Percentiles rank a stretch among this genome's conserved stretches.
Evolutionary conservation across 37 sponge, comb jelly and placozoan species (phyloP).

Genomic region (Geodia barretti): DNA sequence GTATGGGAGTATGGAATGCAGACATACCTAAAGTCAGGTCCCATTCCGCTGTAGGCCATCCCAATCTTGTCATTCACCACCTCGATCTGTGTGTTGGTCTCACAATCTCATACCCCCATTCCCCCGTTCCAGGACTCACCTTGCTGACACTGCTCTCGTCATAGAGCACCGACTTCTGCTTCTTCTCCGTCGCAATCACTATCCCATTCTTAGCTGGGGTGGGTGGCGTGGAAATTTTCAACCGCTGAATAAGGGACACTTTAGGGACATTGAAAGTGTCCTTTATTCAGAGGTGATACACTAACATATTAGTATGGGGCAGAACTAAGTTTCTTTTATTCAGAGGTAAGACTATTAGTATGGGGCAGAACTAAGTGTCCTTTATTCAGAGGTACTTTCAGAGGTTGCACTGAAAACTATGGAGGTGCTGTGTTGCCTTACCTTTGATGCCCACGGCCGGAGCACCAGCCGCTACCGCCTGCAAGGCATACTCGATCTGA

Average conservation of each 20-base stretch:
- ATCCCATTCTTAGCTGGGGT: slow-evolving; percentile 97
- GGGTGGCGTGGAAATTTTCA: too few relatives aligned
- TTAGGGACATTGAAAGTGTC: background rate
- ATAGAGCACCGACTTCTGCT: slow-evolving; percentile 88
- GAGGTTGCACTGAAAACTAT: background rate
- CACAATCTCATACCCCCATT: background rate
- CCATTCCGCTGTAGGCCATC: slow-evolving; percentile 99
- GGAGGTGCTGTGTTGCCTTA: background rate
- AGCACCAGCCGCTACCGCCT: slow-evolving; percentile 92
- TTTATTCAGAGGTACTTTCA: background rate
- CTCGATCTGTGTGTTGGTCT: too few relatives aligned
- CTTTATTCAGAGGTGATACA: background rate
- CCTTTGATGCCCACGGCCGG: slow-evolving; percentile 98
- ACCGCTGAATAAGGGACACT: slow-evolving; percentile 8
- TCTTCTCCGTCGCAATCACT: slow-evolving; percentile 98
- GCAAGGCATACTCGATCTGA: slow-evolving; percentile 97
- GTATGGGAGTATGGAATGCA: background rate
- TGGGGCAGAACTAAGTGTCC: background rate
- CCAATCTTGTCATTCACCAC: slow-evolving; percentile 83
- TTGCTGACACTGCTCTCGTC: slow-evolving; percentile 89
- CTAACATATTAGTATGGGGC: too few relatives aligned
- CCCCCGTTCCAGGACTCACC: slow-evolving; percentile 31
- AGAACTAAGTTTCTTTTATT: too few relatives aligned
- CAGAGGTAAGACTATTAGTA: too few relatives aligned
- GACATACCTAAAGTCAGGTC: slow-evolving; percentile 91